Percentiles rank a stretch among this genome's conserved stretches.
These are phyloP conservation scores for Paelopatides confundens DNA, from an alignment of 53 echinoderm and acorn worm genomes.

Conservation along the genomic window DNA sequence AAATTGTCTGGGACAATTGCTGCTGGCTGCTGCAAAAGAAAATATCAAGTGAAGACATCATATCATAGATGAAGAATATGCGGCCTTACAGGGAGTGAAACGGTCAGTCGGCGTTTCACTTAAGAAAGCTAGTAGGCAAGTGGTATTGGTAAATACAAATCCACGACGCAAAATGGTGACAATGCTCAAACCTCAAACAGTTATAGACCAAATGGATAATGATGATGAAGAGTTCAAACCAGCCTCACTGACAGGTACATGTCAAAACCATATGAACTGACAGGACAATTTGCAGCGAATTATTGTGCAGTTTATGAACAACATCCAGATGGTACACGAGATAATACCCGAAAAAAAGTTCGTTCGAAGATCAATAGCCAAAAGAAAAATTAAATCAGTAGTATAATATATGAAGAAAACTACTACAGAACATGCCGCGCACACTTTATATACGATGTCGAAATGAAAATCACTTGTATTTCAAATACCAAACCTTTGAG, in stretches of 20 bases:
- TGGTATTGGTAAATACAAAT: no score
- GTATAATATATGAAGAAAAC: not conserved
- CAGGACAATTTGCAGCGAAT: slow-evolving; percentile 30
- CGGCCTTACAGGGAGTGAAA: slow-evolving; percentile 45
- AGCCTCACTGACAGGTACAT: slow-evolving; percentile 44
- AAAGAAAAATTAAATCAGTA: no score
- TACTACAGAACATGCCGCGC: slow-evolving; percentile 6
- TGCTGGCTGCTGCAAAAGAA: slow-evolving; percentile 42
- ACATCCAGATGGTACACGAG: no score
- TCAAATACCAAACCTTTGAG: not conserved
- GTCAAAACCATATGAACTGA: slow-evolving; percentile 18
- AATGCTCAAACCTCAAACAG: not conserved
- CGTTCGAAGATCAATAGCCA: not conserved
- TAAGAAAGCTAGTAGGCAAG: slow-evolving; percentile 18
- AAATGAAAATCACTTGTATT: slow-evolving; percentile 24
- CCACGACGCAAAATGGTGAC: slow-evolving; percentile 28
- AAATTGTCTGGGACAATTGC: slow-evolving; percentile 29
- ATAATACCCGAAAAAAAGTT: not conserved
- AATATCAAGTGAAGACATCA: not conserved
- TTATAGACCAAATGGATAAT: slow-evolving; percentile 27
- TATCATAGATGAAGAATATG: slow-evolving; percentile 15
- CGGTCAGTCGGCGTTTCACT: slow-evolving; percentile 29
- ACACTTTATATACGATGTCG: slow-evolving; percentile 53
- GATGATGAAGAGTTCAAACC: slow-evolving; percentile 41
- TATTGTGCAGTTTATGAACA: not conserved